Base-by-base conservation (phyloP, 1,140 invertebrate genomes). In the Drosophila mojavensis region DNA sequence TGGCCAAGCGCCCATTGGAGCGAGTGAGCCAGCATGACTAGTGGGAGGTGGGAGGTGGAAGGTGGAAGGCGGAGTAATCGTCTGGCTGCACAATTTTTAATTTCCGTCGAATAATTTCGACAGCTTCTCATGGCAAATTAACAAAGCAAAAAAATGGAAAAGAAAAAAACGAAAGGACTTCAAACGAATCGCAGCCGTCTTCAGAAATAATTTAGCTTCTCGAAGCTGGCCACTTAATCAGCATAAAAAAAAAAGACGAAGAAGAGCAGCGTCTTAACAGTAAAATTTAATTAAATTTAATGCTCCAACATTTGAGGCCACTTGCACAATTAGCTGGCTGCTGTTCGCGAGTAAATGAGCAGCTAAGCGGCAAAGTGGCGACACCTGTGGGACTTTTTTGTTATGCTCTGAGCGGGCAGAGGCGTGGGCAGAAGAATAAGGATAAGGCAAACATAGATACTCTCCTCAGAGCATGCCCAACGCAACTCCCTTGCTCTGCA, bases 231-330 rank as follows among this genome's bases (percentile, higher is more conserved):
- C 80, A 88, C 84, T 89, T 84, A 89, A 88, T 88, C 84, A 88
- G 71, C 84, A 89, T 80, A 83, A 89, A 84, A 73, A 69, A 48
- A 24, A 24, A 48, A 48, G 26, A n/a, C n/a, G 20, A 20, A 20
- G 20, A 20, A 28, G 28, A 28, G 10, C 4, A 45, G 53, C 80
- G 64, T 69, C 70, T 78, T 76, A 60, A 48, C 81, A 75, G 74
- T 63, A 63, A 73, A 84, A 89, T 88, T 88, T 88, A 88, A 88
- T 88, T 88, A 88, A 89, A 88, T 89, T 11, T 39, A 77, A 89
- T 64, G 68, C 80, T 80, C 43, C 39, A 67, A 62, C 84, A 81
- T 83, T 75, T 75, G 66, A 72, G 79, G 86, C 86, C 76, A 75
- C 77, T 84, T 78, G 84, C 80, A 78, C 84, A 89, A 89, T 89